phyloP scores from a whole-genome alignment of 1,140 invertebrate species.

The Lordiphosa stackelbergi region DNA sequence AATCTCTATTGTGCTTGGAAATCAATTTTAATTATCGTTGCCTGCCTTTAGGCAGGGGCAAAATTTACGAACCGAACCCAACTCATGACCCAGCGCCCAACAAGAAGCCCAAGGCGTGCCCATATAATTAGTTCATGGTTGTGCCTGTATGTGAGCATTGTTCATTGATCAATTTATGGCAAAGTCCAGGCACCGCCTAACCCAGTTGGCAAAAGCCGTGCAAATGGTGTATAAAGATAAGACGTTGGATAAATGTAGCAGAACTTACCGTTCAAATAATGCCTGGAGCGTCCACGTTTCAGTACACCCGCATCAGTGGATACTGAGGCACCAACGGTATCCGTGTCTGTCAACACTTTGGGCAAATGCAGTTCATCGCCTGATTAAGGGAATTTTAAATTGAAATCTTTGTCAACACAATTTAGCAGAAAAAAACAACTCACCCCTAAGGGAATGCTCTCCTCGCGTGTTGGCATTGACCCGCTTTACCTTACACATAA shows the following conservation, averaged over 20 bases:
- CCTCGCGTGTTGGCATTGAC: constrained; percentile 86
- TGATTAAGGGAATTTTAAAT: constrained; percentile 14
- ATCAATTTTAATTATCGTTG: constrained; percentile 62
- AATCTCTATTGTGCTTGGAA: constrained; percentile 21
- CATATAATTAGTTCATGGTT: constrained; percentile 58
- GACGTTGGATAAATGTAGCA: no score
- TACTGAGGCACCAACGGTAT: constrained; percentile 50
- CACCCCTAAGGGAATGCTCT: constrained; percentile 91
- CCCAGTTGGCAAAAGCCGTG: no score
- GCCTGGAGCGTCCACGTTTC: constrained; percentile 67
- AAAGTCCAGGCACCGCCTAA: no score
- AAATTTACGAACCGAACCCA: constrained; percentile 27
- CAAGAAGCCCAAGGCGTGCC: constrained; percentile 59
- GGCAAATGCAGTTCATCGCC: constrained; percentile 74
- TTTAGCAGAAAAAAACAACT: constrained; percentile 17
- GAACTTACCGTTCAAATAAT: constrained; percentile 75
- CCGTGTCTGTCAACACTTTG: constrained; percentile 71
- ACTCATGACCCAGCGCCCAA: background rate
- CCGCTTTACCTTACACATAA: constrained; percentile 92
- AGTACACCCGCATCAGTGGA: constrained; percentile 61
- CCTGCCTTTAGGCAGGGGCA: constrained; percentile 51
- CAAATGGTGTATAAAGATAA: no score
- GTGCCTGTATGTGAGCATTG: constrained; percentile 1
- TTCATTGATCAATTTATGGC: constrained; percentile 63
- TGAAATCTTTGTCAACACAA: constrained; percentile 15